A percentile compares a stretch with the other conserved stretches of the same genome.
Conservation (phyloP, 53 echinoderm and acorn worm species). For the Crossaster papposus region DNA sequence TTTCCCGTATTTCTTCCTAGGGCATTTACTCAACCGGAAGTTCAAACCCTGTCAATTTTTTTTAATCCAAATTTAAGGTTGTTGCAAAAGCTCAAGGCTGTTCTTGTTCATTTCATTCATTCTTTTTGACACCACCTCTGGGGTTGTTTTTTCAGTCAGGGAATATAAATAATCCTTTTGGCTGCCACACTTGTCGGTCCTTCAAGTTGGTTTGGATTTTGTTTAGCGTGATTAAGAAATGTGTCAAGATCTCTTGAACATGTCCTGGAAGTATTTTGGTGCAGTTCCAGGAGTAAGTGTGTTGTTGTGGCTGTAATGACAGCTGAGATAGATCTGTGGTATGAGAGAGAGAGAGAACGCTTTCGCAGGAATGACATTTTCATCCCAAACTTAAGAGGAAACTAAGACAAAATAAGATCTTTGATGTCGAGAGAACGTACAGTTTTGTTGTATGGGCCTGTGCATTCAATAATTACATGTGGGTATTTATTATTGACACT, state of each 20-base stretch:
- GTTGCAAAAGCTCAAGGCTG: background rate
- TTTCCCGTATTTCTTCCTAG: background rate
- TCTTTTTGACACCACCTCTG: background rate
- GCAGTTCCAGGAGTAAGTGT: background rate
- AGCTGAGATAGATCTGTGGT: background rate
- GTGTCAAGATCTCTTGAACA: conserved; percentile 32
- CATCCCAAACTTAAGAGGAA: background rate
- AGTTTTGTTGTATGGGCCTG: background rate
- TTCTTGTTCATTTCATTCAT: background rate
- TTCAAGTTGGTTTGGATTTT: background rate
- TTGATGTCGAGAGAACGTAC: background rate
- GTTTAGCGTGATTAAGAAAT: background rate
- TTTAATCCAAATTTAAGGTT: background rate
- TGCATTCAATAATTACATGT: background rate
- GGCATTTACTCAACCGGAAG: background rate
- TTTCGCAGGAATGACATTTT: background rate
- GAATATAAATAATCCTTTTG: conserved; percentile 11
- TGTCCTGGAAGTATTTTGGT: conserved; percentile 10
- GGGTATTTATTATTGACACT: too few relatives aligned
- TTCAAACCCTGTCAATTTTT: background rate
- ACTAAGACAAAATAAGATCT: background rate
- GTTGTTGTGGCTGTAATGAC: conserved; percentile 11
- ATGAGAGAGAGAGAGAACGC: background rate
- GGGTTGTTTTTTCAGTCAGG: background rate
- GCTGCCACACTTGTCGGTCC: background rate